phyloP scores from a whole-genome alignment of 2,113 vertebrate species.

The Macroglossus sobrinus region DNA sequence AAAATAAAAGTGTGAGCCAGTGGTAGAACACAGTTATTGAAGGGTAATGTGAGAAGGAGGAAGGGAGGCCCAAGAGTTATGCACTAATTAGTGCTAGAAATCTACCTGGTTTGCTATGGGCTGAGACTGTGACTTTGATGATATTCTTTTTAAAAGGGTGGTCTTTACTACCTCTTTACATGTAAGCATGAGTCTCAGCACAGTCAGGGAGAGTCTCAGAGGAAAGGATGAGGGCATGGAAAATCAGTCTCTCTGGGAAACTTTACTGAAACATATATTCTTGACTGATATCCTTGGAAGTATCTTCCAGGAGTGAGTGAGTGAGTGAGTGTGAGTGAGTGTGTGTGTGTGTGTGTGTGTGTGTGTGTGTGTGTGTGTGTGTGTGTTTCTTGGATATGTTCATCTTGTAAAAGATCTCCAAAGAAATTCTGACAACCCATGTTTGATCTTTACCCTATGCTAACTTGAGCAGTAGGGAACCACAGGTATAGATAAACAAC shows the following conservation, averaged over 20 bases:
- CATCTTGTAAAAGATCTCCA: neutral
- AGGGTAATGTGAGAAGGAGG: neutral
- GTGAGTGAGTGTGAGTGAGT: neutral
- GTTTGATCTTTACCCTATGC: neutral
- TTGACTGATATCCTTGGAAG: neutral
- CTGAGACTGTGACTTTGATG: neutral
- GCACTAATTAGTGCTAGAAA: neutral
- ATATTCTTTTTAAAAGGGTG: neutral
- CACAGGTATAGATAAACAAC: neutral
- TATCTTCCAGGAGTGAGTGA: neutral
- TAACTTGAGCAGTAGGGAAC: neutral
- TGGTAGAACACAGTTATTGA: neutral
- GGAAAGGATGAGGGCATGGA: neutral
- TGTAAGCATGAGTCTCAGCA: neutral
- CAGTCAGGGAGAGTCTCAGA: neutral
- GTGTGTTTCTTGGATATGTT: neutral
- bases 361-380: neutral
- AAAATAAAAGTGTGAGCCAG: constrained; percentile 22
- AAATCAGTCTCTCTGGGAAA: neutral
- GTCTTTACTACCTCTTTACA: neutral
- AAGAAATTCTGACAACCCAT: neutral
- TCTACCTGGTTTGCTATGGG: neutral
- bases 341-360: neutral
- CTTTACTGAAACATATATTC: neutral
- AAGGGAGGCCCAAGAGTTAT: neutral